Evolutionary conservation across 2,888 invertebrate species (phyloP).

Genomic region (Iselma pallidipennis): DNA sequence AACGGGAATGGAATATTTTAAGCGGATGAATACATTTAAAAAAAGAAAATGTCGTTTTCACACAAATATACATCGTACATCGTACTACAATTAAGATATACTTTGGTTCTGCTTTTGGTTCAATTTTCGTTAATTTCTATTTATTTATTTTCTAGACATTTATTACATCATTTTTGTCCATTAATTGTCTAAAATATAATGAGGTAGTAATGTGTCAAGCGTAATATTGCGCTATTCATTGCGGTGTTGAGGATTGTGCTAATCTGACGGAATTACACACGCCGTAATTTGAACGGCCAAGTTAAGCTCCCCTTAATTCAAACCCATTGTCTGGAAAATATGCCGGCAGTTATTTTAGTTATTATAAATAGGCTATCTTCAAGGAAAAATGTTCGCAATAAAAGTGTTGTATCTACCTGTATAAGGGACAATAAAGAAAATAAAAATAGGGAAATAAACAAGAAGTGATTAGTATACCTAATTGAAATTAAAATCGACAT

Average conservation of each 20-base stretch:
- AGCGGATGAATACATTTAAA: conserved; percentile 2
- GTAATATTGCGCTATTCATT: conserved; percentile 54
- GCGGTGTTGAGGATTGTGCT: conserved; percentile 54
- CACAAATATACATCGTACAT: neutral
- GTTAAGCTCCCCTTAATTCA: conserved; percentile 53
- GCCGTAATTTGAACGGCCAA: conserved; percentile 50
- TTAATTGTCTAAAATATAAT: conserved; percentile 44
- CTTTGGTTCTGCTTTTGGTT: neutral
- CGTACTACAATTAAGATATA: neutral
- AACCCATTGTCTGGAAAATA: conserved; percentile 52
- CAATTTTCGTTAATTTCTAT: neutral
- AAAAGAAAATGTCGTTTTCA: neutral
- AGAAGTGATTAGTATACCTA: neutral
- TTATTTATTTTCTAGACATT: neutral
- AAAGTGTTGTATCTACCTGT: neutral
- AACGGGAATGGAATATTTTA: conserved; percentile 48
- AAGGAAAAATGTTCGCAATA: neutral
- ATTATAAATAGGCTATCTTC: conserved; percentile 4
- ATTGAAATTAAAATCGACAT: neutral
- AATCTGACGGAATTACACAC: conserved; percentile 57
- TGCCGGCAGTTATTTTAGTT: conserved; percentile 28
- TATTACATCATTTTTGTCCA: neutral
- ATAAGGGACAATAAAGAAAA: neutral
- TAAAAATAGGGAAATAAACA: neutral
- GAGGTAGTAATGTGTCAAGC: conserved; percentile 57